These are phyloP conservation scores for Amblyjoppa proteus DNA, from an alignment of 2,888 invertebrate species.

Conservation along the genomic window DNA sequence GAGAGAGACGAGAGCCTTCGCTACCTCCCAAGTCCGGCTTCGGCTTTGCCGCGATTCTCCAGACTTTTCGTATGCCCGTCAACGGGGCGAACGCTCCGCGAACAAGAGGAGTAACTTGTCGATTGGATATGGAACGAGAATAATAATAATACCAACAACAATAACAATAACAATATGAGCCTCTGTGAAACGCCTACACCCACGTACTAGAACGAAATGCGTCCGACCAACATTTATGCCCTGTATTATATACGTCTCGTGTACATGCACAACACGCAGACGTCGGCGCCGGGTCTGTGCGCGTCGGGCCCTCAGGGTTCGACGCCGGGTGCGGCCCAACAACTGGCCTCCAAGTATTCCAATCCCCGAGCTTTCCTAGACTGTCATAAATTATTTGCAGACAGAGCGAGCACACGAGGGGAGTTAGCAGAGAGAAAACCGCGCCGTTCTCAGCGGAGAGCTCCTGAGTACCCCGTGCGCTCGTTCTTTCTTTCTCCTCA, in stretches of 20 bases:
- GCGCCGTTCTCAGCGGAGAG: slow-evolving; percentile 22
- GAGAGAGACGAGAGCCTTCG: neutral
- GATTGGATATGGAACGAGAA: slow-evolving; percentile 24
- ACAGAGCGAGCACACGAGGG: slow-evolving; percentile 58
- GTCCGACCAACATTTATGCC: slow-evolving; percentile 29
- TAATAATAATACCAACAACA: neutral
- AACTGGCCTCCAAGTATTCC: slow-evolving; percentile 69
- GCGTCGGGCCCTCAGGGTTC: slow-evolving; percentile 54
- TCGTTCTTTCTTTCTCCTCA: slow-evolving; percentile 45
- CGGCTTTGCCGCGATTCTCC: neutral
- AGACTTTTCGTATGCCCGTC: neutral
- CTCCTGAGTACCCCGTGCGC: slow-evolving; percentile 44
- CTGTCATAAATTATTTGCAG: slow-evolving; percentile 76
- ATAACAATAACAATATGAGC: slow-evolving; percentile 23
- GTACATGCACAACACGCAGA: neutral
- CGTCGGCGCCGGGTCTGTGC: neutral
- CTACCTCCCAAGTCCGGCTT: slow-evolving; percentile 9
- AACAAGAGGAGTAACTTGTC: slow-evolving; percentile 53
- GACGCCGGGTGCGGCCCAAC: slow-evolving; percentile 53
- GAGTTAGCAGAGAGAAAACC: slow-evolving; percentile 27
- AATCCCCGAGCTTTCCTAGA: slow-evolving; percentile 72
- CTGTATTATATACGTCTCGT: neutral
- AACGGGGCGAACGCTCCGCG: slow-evolving; percentile 35
- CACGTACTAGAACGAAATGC: slow-evolving; percentile 49
- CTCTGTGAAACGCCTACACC: slow-evolving; percentile 55